Evolutionary conservation across 2,113 vertebrate genomes (phyloP).

Genomic region (Hemibagrus wyckioides): DNA sequence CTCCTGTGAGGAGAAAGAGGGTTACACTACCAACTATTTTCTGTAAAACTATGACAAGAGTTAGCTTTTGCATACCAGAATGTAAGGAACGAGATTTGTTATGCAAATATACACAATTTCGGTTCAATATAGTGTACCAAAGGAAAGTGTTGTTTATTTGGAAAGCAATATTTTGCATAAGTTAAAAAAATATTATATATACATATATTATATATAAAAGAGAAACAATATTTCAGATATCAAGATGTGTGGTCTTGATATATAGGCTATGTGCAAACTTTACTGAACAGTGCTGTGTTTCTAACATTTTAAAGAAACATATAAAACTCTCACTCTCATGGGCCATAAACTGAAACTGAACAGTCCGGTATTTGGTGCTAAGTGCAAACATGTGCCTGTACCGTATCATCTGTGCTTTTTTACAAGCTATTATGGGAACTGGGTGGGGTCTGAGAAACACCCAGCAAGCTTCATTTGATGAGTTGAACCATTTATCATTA

Average conservation of each 20-base stretch:
- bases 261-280: not conserved
- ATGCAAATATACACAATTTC: not conserved
- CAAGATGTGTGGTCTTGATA: not conserved
- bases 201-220: not conserved
- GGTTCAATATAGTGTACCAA: not conserved
- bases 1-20: not conserved
- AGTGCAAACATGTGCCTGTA: not conserved
- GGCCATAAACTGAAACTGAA: not conserved
- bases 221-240: too few species aligned
- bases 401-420: constrained; percentile 2
- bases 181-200: not conserved
- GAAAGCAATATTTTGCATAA: not conserved
- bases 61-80: not conserved
- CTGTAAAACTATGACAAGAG: not conserved
- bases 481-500: constrained; percentile 46
- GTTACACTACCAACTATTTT: not conserved
- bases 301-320: not conserved
- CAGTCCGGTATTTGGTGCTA: not conserved
- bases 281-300: not conserved
- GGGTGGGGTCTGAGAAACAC: constrained; percentile 48
- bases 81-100: not conserved
- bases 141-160: not conserved
- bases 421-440: constrained; percentile 43
- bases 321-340: not conserved
- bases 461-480: constrained; percentile 40